Base-by-base conservation (phyloP, 2,888 invertebrate species). In the Himalopsyche tibetana region DNA sequence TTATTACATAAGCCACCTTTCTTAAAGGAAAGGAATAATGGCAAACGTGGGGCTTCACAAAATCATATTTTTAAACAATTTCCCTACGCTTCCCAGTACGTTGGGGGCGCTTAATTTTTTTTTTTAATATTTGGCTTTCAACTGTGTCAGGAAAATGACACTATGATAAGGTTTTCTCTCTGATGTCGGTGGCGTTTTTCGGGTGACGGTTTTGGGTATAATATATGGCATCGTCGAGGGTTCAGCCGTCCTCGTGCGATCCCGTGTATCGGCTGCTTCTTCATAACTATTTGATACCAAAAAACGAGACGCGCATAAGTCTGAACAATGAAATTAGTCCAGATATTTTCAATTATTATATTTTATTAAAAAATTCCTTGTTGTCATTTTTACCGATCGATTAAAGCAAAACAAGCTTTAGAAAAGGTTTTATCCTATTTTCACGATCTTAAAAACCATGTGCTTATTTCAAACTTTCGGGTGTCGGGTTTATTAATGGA, bases 191-290 rank as follows among this genome's bases (percentile, higher is more conserved):
- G 63, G 63, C 4, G 63, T 19, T 63, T 63, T 63, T 19, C 15
- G 55, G 63, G 63, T 63, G 19, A 63, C 11, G 63, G 63, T 63
- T 63, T 56, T 63, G 63, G 63, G 63, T 63, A 63, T 63, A n/a
- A 63, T 63, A 63, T 63, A 63, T 19, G 63, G 19, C 63, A 63
- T 63, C 15, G 15, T 51, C 15, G 51, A 15, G 51, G 51, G 2
- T 15, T 19, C 19, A 28, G 28, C 28, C 28, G 15, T 19, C 63
- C 28, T 63, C 15, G 8, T 4, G 63, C 19, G 63, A 63, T 63
- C 8, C 8, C 0, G n/a, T 28, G 63, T 51, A 51, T 63, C 11
- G 19, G 63, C 63, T 63, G 63, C 28, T 63, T 63, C 63, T 63
- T 28, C 28, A 15, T 63, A 19, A 40, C 42, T 40, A 80, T 80